A percentile compares a stretch with the other conserved stretches of the same genome.
phyloP scores from a whole-genome alignment of 2,888 invertebrate species.

The Cremastinae sp. region DNA sequence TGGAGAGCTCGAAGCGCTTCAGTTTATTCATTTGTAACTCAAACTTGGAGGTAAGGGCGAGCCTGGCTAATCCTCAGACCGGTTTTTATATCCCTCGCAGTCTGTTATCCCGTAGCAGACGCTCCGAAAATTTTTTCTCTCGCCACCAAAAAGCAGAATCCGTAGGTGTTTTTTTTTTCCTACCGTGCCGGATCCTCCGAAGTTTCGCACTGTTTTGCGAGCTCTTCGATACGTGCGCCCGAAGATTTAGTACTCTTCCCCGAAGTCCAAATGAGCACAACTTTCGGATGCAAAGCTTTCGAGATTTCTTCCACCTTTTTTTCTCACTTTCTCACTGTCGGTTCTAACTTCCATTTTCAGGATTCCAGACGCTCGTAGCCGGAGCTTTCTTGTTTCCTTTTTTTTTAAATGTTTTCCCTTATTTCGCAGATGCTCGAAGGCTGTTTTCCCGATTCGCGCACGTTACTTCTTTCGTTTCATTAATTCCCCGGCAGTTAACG shows the following conservation, averaged over 20 bases:
- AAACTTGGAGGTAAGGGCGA: conserved; percentile 28
- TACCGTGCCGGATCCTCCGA: background rate
- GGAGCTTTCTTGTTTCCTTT: background rate
- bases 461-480: conserved; percentile 5
- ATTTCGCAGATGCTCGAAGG: background rate
- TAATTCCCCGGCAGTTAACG: conserved; percentile 38
- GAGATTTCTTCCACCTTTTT: background rate
- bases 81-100: conserved; percentile 19
- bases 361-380: background rate
- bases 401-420: no score
- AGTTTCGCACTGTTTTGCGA: conserved; percentile 13
- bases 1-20: conserved; percentile 21
- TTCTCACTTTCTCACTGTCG: background rate
- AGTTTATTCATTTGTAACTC: conserved; percentile 49
- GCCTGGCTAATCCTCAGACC: conserved; percentile 20
- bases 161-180: conserved; percentile 8
- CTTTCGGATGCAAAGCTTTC: background rate
- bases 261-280: conserved; percentile 31
- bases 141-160: conserved; percentile 10
- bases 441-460: background rate
- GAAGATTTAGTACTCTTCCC: conserved; percentile 33
- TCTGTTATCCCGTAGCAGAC: background rate
- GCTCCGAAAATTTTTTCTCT: conserved; percentile 13
- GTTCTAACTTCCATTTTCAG: background rate
- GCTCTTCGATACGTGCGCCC: background rate